Conservation (phyloP, 2,797 vertebrate species). For the Typhlichthys subterraneus region DNA sequence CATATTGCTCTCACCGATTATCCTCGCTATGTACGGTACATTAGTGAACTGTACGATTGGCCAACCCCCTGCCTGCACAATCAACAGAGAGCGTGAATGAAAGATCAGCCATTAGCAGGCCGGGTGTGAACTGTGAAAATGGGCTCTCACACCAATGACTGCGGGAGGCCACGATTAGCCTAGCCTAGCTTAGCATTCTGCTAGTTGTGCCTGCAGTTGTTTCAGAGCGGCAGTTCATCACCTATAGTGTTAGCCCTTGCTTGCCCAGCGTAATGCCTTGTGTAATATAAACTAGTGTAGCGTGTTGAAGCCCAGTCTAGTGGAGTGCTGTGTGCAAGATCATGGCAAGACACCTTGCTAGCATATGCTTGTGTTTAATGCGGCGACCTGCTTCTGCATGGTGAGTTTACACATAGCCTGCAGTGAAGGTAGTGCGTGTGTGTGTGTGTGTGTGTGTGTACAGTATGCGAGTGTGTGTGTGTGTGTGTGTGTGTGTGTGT, state of each 20-base stretch:
- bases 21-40: slow-evolving; percentile 74
- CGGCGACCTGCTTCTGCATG: slow-evolving; percentile 82
- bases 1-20: slow-evolving; percentile 74
- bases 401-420: slow-evolving; percentile 77
- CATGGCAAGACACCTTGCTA: slow-evolving; percentile 78
- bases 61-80: slow-evolving; percentile 77
- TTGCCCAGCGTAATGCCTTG: slow-evolving; percentile 66
- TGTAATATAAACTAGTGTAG: slow-evolving; percentile 71
- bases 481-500: slow-evolving; percentile 39
- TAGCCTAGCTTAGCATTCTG: slow-evolving; percentile 67
- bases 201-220: slow-evolving; percentile 54
- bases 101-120: slow-evolving; percentile 81
- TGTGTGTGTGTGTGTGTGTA: slow-evolving; percentile 40
- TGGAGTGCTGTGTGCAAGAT: slow-evolving; percentile 79
- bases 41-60: slow-evolving; percentile 74
- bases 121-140: slow-evolving; percentile 81
- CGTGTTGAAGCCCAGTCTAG: slow-evolving; percentile 79
- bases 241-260: slow-evolving; percentile 54
- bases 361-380: slow-evolving; percentile 81
- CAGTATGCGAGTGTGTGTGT: slow-evolving; percentile 16
- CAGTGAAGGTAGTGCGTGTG: slow-evolving; percentile 70
- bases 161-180: slow-evolving; percentile 74
- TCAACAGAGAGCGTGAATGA: slow-evolving; percentile 78
- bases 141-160: slow-evolving; percentile 80
- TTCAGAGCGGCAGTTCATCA: slow-evolving; percentile 30